A percentile compares a stretch with the other conserved stretches of the same genome.
Evolutionary conservation across 1,140 invertebrate genomes (phyloP).

Genomic region (Drosophila ficusphila): DNA sequence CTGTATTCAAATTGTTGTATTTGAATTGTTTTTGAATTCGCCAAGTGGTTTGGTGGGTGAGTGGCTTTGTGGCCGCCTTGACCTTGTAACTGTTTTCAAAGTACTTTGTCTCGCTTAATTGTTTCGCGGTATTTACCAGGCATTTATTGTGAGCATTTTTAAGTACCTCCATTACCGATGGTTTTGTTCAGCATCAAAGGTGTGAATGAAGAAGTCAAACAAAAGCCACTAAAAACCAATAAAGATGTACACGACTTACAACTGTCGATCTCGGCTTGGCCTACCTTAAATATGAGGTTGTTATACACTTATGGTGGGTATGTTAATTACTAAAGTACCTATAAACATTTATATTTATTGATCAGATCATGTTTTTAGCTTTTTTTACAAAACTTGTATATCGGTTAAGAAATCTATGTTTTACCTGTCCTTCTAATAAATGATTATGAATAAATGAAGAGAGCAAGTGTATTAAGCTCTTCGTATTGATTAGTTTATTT

Average conservation of each 20-base stretch:
- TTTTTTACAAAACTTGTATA: background rate
- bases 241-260: slow-evolving; percentile 49
- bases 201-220: slow-evolving; percentile 37
- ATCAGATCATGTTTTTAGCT: background rate
- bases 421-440: background rate
- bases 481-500: background rate
- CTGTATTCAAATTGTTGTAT: slow-evolving; percentile 14
- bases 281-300: background rate
- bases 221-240: slow-evolving; percentile 11
- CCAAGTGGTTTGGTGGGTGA: slow-evolving; percentile 38
- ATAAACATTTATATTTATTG: background rate
- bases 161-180: slow-evolving; percentile 37
- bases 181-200: slow-evolving; percentile 8
- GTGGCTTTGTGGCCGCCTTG: slow-evolving; percentile 50
- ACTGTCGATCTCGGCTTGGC: slow-evolving; percentile 11
- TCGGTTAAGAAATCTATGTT: background rate
- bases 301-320: background rate
- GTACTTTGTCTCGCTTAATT: slow-evolving; percentile 55
- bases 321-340: background rate
- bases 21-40: slow-evolving; percentile 31
- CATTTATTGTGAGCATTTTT: slow-evolving; percentile 31
- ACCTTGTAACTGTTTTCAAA: slow-evolving; percentile 75
- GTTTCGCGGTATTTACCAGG: slow-evolving; percentile 34
- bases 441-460: background rate
- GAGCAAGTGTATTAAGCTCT: background rate